Percentiles rank a stretch among this genome's conserved stretches.
Evolutionary conservation across 2,797 vertebrate species (phyloP).

Genomic region (Pangasius krempfi): DNA sequence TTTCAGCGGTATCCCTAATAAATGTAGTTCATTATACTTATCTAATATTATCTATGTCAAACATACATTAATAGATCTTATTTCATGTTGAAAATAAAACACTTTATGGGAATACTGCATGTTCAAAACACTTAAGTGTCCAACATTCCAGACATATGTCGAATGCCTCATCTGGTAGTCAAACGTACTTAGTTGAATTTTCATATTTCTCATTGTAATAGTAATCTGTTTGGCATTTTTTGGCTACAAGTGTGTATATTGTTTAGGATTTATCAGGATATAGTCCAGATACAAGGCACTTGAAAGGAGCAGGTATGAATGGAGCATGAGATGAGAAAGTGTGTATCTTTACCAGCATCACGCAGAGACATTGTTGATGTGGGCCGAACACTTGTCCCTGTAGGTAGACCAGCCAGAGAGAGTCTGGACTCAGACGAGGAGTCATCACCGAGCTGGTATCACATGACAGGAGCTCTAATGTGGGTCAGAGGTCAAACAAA

Average conservation of each 20-base stretch:
- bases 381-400: slow-evolving; percentile 80
- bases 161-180: neutral
- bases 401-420: slow-evolving; percentile 72
- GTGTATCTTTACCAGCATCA: slow-evolving; percentile 71
- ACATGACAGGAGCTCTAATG: slow-evolving; percentile 72
- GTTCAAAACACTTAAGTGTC: neutral
- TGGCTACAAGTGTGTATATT: neutral
- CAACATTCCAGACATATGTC: neutral
- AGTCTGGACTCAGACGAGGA: slow-evolving; percentile 78
- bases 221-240: neutral
- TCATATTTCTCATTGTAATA: neutral
- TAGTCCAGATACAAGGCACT: neutral
- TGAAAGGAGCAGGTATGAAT: neutral
- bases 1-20: neutral
- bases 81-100: neutral
- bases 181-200: neutral
- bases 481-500: slow-evolving; percentile 16
- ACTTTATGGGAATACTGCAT: neutral
- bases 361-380: slow-evolving; percentile 77
- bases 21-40: neutral
- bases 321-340: neutral
- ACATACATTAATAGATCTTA: neutral
- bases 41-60: neutral
- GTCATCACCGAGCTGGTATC: slow-evolving; percentile 72
- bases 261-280: neutral